These are phyloP conservation scores for Nanorana parkeri DNA, from an alignment of 2,113 vertebrate species.

Conservation along the genomic window DNA sequence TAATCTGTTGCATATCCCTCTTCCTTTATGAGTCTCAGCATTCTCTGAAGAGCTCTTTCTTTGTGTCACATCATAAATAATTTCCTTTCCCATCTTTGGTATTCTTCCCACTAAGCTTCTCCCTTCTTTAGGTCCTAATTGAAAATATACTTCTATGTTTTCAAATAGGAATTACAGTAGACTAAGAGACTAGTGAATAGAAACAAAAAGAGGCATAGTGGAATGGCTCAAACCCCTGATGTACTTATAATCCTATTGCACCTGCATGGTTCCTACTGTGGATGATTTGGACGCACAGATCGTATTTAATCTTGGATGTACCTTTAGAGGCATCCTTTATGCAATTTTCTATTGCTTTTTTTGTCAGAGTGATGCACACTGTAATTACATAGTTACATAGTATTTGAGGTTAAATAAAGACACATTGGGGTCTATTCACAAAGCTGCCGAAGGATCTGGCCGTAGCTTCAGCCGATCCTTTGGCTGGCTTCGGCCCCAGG, in stretches of 20 bases:
- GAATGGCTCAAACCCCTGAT: constrained; percentile 2
- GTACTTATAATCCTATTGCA: constrained; percentile 33
- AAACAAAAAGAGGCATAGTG: constrained; percentile 26
- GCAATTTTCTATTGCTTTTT: background rate
- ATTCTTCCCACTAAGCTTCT: constrained; percentile 34
- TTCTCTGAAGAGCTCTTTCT: constrained; percentile 36
- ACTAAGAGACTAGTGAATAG: constrained; percentile 32
- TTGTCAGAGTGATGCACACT: background rate
- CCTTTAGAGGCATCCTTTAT: background rate
- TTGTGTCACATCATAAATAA: constrained; percentile 42
- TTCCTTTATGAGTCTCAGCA: constrained; percentile 46
- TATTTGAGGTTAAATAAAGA: too few species aligned
- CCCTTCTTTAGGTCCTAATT: constrained; percentile 44
- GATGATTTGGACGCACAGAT: background rate
- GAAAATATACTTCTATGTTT: constrained; percentile 33
- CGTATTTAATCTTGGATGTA: background rate
- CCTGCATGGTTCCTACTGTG: constrained; percentile 33
- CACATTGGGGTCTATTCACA: too few species aligned
- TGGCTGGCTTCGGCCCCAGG: too few species aligned
- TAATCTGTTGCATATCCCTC: constrained; percentile 54
- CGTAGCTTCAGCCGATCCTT: too few species aligned
- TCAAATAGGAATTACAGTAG: constrained; percentile 36
- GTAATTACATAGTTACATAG: background rate
- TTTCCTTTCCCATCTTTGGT: constrained; percentile 32
- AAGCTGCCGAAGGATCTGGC: too few species aligned